phyloP scores from a whole-genome alignment of 2,888 invertebrate genomes.

The Polymixis flavicincta region DNA sequence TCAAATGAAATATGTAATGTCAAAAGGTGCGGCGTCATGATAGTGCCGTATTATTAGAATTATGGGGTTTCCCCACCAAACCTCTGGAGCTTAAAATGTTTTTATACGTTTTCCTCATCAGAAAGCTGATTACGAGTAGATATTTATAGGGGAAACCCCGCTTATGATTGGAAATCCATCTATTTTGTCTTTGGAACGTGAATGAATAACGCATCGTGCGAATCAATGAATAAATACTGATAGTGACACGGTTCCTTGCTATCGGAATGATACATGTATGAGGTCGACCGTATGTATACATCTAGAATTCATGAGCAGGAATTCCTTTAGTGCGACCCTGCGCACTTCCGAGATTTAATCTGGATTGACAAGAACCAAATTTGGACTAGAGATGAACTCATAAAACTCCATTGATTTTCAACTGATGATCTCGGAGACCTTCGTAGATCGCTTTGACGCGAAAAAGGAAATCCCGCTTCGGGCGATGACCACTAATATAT shows the following conservation, averaged over 20 bases:
- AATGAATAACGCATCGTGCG: slow-evolving; percentile 53
- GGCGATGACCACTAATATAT: slow-evolving; percentile 30
- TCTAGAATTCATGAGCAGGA: slow-evolving; percentile 44
- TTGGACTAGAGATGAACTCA: slow-evolving; percentile 17
- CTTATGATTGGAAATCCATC: slow-evolving; percentile 24
- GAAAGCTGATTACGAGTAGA: slow-evolving; percentile 32
- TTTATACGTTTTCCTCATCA: slow-evolving; percentile 52
- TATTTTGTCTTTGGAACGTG: slow-evolving; percentile 36
- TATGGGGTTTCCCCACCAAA: slow-evolving; percentile 48
- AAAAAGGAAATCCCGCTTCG: slow-evolving; percentile 33
- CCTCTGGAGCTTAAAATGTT: slow-evolving; percentile 25
- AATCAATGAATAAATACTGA: slow-evolving; percentile 56
- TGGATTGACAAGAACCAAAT: not conserved
- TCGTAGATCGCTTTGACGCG: not conserved
- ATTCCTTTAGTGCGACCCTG: slow-evolving; percentile 28
- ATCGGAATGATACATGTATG: slow-evolving; percentile 47
- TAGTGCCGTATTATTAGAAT: slow-evolving; percentile 34
- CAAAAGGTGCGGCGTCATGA: slow-evolving; percentile 22
- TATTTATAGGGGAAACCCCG: slow-evolving; percentile 32
- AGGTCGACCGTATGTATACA: slow-evolving; percentile 32
- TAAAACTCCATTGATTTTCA: slow-evolving; percentile 10
- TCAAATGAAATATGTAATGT: slow-evolving; percentile 24
- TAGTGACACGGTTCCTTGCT: slow-evolving; percentile 28
- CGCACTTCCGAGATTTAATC: slow-evolving; percentile 12
- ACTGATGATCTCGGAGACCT: not conserved